Evolutionary conservation across 2,113 vertebrate species (phyloP), one percentile per base, ranked within the genome.

Genomic region (Rhinolophus sinicus): DNA sequence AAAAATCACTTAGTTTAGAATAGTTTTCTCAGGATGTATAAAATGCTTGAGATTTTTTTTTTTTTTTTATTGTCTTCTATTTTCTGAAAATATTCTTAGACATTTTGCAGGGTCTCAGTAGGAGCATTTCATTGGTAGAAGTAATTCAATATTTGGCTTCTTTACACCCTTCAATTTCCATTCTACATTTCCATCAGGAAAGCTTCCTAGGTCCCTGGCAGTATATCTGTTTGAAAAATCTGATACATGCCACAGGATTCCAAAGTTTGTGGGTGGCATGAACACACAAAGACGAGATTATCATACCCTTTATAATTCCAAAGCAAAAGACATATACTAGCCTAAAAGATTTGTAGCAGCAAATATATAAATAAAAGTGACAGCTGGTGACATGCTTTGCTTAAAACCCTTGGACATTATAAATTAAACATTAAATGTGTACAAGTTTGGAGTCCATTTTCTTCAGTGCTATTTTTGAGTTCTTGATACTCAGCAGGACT

Each of bases 141-240:
- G 38, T 77, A 96, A 96, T 82, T 67, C 30, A 50, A 78, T 94
- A 87, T 96, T 90, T 96, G 52, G 15, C 22, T 97, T 96, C 65
- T 94, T 58, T 11, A 64, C 0, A 96, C 15, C 0, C 13, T 58
- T 90, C 81, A 9, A 67, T 97, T 96, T 96, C 7, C 8, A 26
- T 88, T 85, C 21, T 2, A 44, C 3, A n/a, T 87, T 93, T 26
- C 75, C 10, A 72, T 64, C 21, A 86, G 38, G 38, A 13, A 94
- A 83, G 4, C 7, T 70, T 90, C 19, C 16, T 58, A 47, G 35
- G 35, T 19, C 40, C 2, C 40, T 93, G 93, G 70, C 4, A 88
- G 18, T 93, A 69, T 69, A 64, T 4, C 40, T 92, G 7, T 67
- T 67, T 65, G 56, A 30, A 97, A 87, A 40, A 93, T 56, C n/a